Conservation (phyloP, 2,113 vertebrate species). For the Marmota monax region DNA sequence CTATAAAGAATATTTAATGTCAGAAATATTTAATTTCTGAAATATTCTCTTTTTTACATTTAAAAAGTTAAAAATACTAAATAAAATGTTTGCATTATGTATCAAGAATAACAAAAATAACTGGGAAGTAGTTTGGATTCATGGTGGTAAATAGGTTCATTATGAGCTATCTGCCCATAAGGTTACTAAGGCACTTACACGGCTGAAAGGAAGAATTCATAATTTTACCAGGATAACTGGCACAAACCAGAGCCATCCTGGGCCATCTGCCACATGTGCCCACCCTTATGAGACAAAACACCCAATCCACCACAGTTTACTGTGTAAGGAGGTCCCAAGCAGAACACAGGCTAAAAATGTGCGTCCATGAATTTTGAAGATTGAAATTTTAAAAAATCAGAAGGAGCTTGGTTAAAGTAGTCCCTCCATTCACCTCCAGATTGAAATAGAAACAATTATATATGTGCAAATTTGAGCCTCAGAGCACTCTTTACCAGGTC, state of each 20-base stretch:
- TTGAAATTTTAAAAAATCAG: neutral
- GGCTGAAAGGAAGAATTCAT: neutral
- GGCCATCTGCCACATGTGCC: neutral
- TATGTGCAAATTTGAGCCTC: neutral
- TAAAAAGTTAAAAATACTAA: neutral
- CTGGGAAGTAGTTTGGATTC: neutral
- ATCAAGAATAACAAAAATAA: constrained; percentile 19
- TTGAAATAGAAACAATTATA: neutral
- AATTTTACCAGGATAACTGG: neutral
- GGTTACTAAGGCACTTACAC: neutral
- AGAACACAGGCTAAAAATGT: neutral
- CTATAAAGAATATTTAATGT: neutral
- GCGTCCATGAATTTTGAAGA: neutral
- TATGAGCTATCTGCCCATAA: neutral
- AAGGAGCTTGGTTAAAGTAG: neutral
- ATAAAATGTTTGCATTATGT: neutral
- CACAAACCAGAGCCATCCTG: neutral
- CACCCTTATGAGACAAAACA: neutral
- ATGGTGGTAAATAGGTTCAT: neutral
- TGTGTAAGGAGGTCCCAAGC: neutral
- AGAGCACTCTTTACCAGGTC: constrained; percentile 82
- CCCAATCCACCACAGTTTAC: neutral
- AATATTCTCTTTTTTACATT: neutral
- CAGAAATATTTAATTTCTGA: neutral
- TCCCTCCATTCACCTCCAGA: neutral